Evolutionary conservation across 2,797 vertebrate species (phyloP).

Genomic region (Anabacerthia variegaticeps): DNA sequence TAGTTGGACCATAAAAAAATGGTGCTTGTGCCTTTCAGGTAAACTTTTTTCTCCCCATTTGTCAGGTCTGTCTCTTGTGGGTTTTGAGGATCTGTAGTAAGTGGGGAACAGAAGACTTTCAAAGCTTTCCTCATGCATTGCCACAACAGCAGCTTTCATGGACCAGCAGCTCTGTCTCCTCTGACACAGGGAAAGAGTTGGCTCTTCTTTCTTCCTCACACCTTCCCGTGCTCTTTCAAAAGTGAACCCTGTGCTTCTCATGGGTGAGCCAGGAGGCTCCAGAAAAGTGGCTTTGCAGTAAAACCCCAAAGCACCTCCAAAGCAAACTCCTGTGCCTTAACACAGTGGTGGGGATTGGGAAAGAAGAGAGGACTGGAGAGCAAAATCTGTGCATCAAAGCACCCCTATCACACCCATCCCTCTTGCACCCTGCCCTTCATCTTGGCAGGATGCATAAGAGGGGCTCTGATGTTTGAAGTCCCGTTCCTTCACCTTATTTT

Average conservation of each 20-base stretch:
- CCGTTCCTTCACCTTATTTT: not conserved
- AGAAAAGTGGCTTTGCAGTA: not conserved
- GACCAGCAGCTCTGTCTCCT: not conserved
- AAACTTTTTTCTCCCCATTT: not conserved
- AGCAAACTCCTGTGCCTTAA: not conserved
- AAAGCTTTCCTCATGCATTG: not conserved
- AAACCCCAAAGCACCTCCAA: not conserved
- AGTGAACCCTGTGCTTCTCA: not conserved
- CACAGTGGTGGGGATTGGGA: rapidly evolving
- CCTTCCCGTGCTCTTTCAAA: not conserved
- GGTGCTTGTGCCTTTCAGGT: not conserved
- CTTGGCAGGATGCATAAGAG: not conserved
- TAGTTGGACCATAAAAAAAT: not conserved
- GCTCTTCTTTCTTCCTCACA: not conserved
- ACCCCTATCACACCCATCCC: rapidly evolving
- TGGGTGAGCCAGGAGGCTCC: not conserved
- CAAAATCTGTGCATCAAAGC: not conserved
- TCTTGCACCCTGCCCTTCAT: not conserved
- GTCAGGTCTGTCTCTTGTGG: not conserved
- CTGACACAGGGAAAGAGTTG: not conserved
- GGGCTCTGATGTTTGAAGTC: not conserved
- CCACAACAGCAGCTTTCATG: not conserved
- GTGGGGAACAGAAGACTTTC: not conserved
- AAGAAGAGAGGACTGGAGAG: not conserved
- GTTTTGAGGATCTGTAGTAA: not conserved